A percentile compares a stretch with the other conserved stretches of the same genome.
These are phyloP conservation scores for Hesperophylax magnus DNA, from an alignment of 1,140 invertebrate species.

Conservation along the genomic window DNA sequence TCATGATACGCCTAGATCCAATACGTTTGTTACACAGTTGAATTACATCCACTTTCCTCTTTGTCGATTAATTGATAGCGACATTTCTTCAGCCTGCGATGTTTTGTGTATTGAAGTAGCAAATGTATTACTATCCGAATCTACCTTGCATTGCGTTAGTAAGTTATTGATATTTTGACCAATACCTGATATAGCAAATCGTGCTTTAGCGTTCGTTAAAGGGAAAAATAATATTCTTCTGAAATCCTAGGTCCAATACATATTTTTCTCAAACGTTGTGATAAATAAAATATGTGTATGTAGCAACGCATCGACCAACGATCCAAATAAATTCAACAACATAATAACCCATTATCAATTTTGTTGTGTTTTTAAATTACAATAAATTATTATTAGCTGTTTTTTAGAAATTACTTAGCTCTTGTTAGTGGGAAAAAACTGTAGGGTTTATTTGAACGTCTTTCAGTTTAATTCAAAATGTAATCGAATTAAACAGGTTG, in stretches of 20 bases:
- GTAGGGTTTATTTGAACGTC: too few species aligned
- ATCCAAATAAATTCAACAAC: too few species aligned
- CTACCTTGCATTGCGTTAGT: neutral
- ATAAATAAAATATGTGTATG: too few species aligned
- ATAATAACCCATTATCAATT: too few species aligned
- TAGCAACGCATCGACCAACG: too few species aligned
- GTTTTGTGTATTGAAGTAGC: neutral
- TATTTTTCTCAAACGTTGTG: conserved; percentile 18
- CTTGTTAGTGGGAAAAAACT: too few species aligned
- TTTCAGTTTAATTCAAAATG: too few species aligned
- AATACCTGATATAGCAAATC: conserved; percentile 6
- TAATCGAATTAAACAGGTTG: too few species aligned
- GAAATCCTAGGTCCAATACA: conserved; percentile 48
- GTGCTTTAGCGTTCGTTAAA: neutral
- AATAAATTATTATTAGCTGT: too few species aligned
- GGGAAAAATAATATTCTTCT: conserved; percentile 43
- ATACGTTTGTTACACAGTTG: conserved; percentile 40
- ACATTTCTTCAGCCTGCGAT: conserved; percentile 6
- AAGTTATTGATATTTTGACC: conserved; percentile 51
- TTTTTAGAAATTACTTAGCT: too few species aligned
- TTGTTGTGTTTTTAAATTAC: too few species aligned
- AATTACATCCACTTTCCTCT: neutral
- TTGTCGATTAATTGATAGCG: neutral
- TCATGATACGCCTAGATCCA: conserved; percentile 58
- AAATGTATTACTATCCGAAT: neutral